Evolutionary conservation across 2,113 vertebrate genomes (phyloP).

Genomic region (Upupa epops): DNA sequence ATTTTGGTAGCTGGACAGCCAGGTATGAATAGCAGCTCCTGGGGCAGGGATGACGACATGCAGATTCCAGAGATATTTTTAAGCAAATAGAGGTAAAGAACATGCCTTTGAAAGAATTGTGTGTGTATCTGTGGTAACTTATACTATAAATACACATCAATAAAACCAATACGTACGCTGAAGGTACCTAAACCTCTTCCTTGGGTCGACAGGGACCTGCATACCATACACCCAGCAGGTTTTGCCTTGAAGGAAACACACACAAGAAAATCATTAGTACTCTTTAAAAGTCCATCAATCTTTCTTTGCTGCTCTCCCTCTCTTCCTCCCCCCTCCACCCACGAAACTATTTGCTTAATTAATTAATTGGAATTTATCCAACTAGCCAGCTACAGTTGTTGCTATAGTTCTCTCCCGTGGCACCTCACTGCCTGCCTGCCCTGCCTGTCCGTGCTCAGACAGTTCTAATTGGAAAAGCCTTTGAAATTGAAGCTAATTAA

Average conservation of each 20-base stretch:
- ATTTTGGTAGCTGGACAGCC: background rate
- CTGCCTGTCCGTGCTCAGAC: background rate
- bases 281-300: background rate
- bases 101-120: background rate
- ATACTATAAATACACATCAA: background rate
- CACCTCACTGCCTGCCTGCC: background rate
- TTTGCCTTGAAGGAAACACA: background rate
- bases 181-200: background rate
- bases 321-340: background rate
- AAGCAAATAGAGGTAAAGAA: background rate
- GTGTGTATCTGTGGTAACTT: background rate
- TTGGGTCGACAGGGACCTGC: background rate
- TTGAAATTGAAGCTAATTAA: background rate
- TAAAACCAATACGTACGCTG: accelerated
- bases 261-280: background rate
- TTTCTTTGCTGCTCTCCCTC: background rate
- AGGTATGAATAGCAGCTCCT: background rate
- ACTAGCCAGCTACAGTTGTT: background rate
- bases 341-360: background rate
- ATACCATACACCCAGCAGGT: background rate
- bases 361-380: background rate
- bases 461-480: background rate
- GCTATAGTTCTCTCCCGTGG: background rate
- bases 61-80: background rate
- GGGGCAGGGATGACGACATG: background rate